Conservation (phyloP, 2,888 invertebrate species). For the Epinotia brunnichana region DNA sequence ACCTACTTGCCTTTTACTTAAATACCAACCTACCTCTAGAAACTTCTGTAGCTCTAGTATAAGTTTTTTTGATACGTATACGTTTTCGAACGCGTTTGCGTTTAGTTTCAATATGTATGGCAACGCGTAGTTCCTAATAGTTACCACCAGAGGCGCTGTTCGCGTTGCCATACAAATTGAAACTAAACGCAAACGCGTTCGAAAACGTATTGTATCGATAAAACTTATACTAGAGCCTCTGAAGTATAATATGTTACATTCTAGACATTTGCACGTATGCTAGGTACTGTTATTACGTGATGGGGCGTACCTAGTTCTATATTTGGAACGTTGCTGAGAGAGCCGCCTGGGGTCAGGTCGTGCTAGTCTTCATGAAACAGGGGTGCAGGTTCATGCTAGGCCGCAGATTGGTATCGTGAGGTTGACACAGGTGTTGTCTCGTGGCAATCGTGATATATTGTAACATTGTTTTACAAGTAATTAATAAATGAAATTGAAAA, state of each 20-base stretch:
- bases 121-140: too few species aligned
- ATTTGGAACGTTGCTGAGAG: constrained; percentile 54
- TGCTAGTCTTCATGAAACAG: constrained; percentile 34
- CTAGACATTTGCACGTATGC: constrained; percentile 16
- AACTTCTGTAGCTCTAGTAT: background rate
- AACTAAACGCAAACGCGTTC: too few species aligned
- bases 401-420: constrained; percentile 26
- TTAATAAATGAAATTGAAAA: background rate
- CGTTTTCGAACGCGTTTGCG: too few species aligned
- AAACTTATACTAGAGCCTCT: too few species aligned
- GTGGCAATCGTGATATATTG: background rate
- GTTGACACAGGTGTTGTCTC: constrained; percentile 34
- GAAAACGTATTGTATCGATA: too few species aligned
- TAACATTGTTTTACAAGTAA: background rate
- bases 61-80: too few species aligned
- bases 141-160: too few species aligned
- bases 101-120: too few species aligned
- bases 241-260: background rate
- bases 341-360: constrained; percentile 54
- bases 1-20: too few species aligned
- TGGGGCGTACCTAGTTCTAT: constrained; percentile 58
- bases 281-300: constrained; percentile 53
- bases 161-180: too few species aligned
- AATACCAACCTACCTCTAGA: background rate
- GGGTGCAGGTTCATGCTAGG: constrained; percentile 29